A percentile compares a stretch with the other conserved stretches of the same genome.
These are phyloP conservation scores for Listronotus bonariensis DNA, from an alignment of 1,140 invertebrate genomes.

Conservation along the genomic window DNA sequence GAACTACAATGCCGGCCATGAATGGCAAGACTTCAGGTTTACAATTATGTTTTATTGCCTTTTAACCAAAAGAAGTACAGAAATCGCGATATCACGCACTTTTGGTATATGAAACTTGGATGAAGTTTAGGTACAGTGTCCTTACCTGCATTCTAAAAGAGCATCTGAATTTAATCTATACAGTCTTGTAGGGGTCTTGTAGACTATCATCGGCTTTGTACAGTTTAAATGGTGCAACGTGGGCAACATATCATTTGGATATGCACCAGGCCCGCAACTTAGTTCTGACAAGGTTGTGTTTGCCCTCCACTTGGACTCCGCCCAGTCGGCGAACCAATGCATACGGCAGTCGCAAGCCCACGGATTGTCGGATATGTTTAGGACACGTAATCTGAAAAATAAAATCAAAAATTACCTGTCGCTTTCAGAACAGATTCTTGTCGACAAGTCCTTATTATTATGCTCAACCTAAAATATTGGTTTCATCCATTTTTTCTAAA, in stretches of 20 bases:
- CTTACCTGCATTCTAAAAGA: constrained; percentile 70
- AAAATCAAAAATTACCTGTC: no score
- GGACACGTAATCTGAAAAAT: constrained; percentile 20
- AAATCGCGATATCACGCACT: no score
- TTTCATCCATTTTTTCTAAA: no score
- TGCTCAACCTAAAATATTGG: no score
- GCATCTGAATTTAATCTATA: constrained; percentile 69
- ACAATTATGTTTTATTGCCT: no score
- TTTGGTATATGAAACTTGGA: no score
- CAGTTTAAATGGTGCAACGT: constrained; percentile 73
- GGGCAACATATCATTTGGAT: constrained; percentile 68
- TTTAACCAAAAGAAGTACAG: no score
- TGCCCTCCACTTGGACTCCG: constrained; percentile 54
- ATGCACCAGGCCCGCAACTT: constrained; percentile 65
- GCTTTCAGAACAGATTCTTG: no score
- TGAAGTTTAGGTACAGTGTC: no score
- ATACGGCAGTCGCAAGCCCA: constrained; percentile 89
- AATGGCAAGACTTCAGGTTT: no score
- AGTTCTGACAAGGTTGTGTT: constrained; percentile 63
- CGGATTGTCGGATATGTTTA: constrained; percentile 76
- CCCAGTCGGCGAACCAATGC: constrained; percentile 80
- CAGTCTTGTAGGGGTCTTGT: constrained; percentile 63
- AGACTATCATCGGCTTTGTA: constrained; percentile 64
- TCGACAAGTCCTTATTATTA: no score
- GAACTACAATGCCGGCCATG: no score